phyloP scores from a whole-genome alignment of 2,113 vertebrate species.

The Megaptera novaeangliae region DNA sequence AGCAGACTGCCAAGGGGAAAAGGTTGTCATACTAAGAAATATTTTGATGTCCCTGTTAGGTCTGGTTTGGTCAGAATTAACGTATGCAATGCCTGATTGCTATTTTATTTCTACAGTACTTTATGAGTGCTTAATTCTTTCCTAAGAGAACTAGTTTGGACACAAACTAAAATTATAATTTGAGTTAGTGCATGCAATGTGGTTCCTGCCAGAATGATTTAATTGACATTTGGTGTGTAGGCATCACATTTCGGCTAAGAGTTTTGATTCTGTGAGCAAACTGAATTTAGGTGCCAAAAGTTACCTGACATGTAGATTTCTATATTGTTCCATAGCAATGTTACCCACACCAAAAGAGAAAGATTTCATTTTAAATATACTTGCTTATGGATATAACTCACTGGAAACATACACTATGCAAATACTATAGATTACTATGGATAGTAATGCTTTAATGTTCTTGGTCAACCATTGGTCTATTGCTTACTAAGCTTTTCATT shows the following conservation, averaged over 20 bases:
- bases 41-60: neutral
- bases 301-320: neutral
- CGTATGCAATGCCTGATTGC: neutral
- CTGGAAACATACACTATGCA: neutral
- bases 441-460: neutral
- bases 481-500: slow-evolving; percentile 15
- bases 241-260: slow-evolving; percentile 4
- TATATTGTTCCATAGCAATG: neutral
- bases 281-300: slow-evolving; percentile 10
- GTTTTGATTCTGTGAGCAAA: slow-evolving; percentile 39
- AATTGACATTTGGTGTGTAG: neutral
- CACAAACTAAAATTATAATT: slow-evolving; percentile 42
- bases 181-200: neutral
- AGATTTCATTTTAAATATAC: neutral
- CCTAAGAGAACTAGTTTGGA: slow-evolving; percentile 19
- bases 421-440: neutral
- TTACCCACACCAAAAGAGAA: slow-evolving; percentile 17
- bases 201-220: slow-evolving; percentile 7
- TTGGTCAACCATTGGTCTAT: neutral
- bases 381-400: neutral
- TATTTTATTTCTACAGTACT: neutral
- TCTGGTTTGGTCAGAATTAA: slow-evolving; percentile 25
- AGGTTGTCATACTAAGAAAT: neutral
- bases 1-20: neutral
- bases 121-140: slow-evolving; percentile 14